Percentiles rank a stretch among this genome's conserved stretches.
phyloP scores from a whole-genome alignment of 2,888 invertebrate species.

The Acronicta aceris region DNA sequence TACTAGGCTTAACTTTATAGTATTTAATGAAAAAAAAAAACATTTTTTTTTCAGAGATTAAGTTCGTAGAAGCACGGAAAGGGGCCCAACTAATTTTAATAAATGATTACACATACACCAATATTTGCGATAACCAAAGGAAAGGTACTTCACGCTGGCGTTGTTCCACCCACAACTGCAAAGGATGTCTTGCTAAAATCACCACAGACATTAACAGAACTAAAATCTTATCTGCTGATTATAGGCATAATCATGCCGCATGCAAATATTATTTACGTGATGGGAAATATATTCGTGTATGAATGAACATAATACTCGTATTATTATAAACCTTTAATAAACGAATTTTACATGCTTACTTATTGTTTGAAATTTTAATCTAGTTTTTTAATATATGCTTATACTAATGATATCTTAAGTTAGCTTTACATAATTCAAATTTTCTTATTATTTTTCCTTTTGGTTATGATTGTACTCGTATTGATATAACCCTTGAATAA shows the following conservation, averaged over 20 bases:
- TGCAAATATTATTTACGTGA: conserved; percentile 1
- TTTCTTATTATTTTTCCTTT: no score
- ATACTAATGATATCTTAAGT: no score
- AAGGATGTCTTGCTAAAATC: conserved; percentile 37
- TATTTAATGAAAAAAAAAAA: no score
- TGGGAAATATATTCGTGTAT: conserved; percentile 30
- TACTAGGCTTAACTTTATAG: no score
- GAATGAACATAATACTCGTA: no score
- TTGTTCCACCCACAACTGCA: conserved; percentile 45
- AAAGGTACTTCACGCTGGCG: conserved; percentile 26
- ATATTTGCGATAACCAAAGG: not conserved
- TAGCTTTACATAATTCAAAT: no score
- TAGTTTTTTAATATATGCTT: no score
- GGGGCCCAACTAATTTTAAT: conserved; percentile 33
- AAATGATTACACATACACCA: conserved; percentile 37
- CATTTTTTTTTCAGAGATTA: conserved; percentile 12
- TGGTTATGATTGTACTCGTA: no score
- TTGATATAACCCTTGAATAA: no score
- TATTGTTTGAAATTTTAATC: no score
- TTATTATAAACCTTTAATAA: no score
- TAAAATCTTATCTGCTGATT: conserved; percentile 14
- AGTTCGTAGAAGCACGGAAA: not conserved
- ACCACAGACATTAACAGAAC: not conserved
- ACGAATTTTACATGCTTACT: no score
- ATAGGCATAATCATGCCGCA: conserved; percentile 35